Evolutionary conservation across 2,797 vertebrate genomes (phyloP).

Genomic region (Coendou prehensilis): DNA sequence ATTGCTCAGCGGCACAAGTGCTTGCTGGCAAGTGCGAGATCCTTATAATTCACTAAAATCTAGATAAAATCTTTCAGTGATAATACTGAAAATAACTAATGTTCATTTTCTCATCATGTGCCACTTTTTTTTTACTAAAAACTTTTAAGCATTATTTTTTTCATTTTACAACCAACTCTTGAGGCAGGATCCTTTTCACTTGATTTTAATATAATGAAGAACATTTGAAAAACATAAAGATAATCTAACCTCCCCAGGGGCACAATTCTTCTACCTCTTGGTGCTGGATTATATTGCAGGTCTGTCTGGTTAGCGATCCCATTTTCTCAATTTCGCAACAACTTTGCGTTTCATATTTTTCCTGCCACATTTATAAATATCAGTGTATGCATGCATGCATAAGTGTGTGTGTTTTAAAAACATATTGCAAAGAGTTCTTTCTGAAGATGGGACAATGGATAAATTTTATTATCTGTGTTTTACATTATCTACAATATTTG

Average conservation of each 20-base stretch:
- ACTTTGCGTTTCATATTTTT: not conserved
- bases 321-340: not conserved
- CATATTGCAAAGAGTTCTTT: not conserved
- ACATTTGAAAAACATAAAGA: not conserved
- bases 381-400: too few relatives aligned
- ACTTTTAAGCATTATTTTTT: not conserved
- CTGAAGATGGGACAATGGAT: not conserved
- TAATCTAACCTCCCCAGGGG: not conserved
- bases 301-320: not conserved
- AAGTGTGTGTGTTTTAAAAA: not conserved
- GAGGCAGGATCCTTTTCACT: not conserved
- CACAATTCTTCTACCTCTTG: not conserved
- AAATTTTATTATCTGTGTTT: not conserved
- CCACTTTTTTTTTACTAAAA: not conserved
- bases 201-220: not conserved
- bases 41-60: not conserved
- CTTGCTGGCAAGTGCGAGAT: too few relatives aligned
- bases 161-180: not conserved
- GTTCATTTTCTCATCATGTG: not conserved
- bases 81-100: not conserved
- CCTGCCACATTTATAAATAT: not conserved
- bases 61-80: not conserved
- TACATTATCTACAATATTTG: not conserved
- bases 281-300: accelerated
- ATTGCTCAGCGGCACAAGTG: too few relatives aligned